phyloP scores from a whole-genome alignment of 2,888 invertebrate species.

The Philhelius pedissequus region DNA sequence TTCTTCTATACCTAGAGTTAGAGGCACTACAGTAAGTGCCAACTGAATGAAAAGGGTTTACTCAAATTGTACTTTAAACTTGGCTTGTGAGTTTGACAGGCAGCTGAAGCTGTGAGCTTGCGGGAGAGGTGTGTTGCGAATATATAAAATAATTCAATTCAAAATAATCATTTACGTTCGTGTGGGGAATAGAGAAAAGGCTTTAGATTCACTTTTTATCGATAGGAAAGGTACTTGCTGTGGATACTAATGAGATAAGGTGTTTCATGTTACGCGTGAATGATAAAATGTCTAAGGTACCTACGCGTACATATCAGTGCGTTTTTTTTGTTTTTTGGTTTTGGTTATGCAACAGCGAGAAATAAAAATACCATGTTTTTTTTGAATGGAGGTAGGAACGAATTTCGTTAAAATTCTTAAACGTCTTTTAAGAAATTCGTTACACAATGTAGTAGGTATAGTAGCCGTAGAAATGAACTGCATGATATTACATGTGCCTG shows the following conservation, averaged over 20 bases:
- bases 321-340: neutral
- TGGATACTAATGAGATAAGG: conserved; percentile 53
- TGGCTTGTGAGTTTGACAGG: neutral
- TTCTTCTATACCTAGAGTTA: neutral
- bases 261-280: conserved; percentile 36
- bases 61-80: neutral
- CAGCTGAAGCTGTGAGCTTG: neutral
- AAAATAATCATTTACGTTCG: neutral
- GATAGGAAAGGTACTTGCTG: conserved; percentile 23
- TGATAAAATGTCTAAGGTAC: conserved; percentile 27
- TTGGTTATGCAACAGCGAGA: conserved; percentile 36
- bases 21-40: conserved; percentile 50
- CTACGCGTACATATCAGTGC: too few species aligned
- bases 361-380: neutral
- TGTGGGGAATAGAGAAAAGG: conserved; percentile 47
- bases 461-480: neutral
- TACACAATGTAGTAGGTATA: neutral
- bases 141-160: conserved; percentile 33
- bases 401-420: neutral
- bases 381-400: neutral
- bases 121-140: conserved; percentile 55
- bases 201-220: conserved; percentile 39
- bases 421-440: neutral
- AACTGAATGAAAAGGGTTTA: conserved; percentile 50
- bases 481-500: neutral